Base-by-base conservation (phyloP, 2,888 invertebrate species). In the Notocelia uddmanniana region DNA sequence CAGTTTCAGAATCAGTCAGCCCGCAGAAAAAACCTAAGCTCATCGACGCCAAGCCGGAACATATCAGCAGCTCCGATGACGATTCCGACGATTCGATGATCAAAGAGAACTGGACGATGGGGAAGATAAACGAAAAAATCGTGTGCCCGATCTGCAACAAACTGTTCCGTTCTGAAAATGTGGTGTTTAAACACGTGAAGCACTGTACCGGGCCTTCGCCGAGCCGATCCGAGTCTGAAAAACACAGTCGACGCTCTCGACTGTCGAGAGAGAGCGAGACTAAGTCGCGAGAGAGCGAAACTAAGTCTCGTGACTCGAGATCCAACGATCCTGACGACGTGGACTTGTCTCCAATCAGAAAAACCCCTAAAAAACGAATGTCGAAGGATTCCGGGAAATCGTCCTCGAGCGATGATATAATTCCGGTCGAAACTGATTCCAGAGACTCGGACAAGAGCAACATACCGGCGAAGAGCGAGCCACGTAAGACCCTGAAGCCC, bases 81-180 rank as follows among this genome's bases (percentile, higher is more conserved):
- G 80, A 81, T 5, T 83, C 80, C 66, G 86, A 83, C 37, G 89
- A 83, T 79, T 59, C 66, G 11, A 83, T 89, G 10, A 81, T 92
- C 8, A 86, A 85, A 80, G 92, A 91, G 83, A 93, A 93, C 79
- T 93, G 93, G 93, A 93, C 93, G 1, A 92, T 93, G 92, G 94
- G 94, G n/a, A 94, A 93, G 85, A 94, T 94, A 57, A 92, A 94
- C 79, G 93, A 94, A 78, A 92, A 93, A 74, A 93, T 94, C 55
- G 87, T 93, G 21, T 94, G 94, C 74, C 94, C 94, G 11, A 94
- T 94, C 74, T 94, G 94, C 74, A 87, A 87, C 74, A 94, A 94
- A 81, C 79, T 93, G 21, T 94, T 94, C 78, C 85, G 94, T 74
- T 92, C 93, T 26, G 93, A 94, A 81, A 94, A 94, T 74, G 94